Evolutionary conservation across 2,797 vertebrate species (phyloP).

Genomic region (Trichosurus vulpecula): DNA sequence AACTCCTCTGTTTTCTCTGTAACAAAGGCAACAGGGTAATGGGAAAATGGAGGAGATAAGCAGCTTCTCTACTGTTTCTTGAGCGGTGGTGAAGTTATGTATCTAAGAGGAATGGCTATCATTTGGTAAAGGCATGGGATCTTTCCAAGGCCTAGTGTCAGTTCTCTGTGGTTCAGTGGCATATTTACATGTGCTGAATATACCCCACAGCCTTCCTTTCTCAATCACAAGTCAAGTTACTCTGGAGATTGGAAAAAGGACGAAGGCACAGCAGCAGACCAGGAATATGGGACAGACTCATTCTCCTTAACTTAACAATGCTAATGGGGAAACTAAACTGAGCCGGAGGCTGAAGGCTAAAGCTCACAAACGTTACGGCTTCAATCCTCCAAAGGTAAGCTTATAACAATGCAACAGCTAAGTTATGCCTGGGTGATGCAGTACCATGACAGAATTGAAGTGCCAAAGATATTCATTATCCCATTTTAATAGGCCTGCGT

Average conservation of each 20-base stretch:
- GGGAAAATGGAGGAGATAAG: background rate
- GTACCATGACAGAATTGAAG: background rate
- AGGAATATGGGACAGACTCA: background rate
- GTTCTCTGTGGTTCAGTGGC: slow-evolving; percentile 44
- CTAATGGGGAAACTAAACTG: slow-evolving; percentile 14
- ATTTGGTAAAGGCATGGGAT: slow-evolving; percentile 29
- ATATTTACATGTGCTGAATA: background rate
- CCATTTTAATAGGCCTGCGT: background rate
- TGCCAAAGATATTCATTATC: background rate
- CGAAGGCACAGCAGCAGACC: background rate
- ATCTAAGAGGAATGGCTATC: background rate
- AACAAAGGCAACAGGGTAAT: background rate
- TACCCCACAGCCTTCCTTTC: background rate
- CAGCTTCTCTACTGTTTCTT: background rate
- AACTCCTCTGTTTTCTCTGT: background rate
- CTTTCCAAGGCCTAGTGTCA: slow-evolving; percentile 1
- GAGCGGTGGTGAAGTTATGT: background rate
- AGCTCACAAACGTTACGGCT: background rate
- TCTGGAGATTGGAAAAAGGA: background rate
- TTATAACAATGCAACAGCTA: slow-evolving; percentile 8
- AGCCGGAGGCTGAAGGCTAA: slow-evolving; percentile 16
- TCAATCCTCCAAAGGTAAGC: slow-evolving; percentile 37
- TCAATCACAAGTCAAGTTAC: slow-evolving; percentile 21
- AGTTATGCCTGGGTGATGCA: background rate
- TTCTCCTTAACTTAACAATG: slow-evolving; percentile 26